These are phyloP conservation scores for Oenanthe melanoleuca DNA, from an alignment of 2,113 vertebrate genomes.

Conservation along the genomic window DNA sequence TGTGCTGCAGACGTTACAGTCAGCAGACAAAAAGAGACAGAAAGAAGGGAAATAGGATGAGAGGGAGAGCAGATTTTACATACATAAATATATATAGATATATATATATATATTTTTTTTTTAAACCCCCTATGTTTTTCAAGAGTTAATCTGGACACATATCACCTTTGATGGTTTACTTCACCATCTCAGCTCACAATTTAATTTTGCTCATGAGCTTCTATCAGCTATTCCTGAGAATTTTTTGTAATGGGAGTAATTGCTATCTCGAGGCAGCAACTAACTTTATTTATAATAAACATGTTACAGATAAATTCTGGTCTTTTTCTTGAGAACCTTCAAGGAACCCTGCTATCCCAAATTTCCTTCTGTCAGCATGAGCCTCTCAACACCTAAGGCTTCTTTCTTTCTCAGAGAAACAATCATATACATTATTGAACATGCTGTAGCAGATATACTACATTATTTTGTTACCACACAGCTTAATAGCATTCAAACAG, in stretches of 20 bases:
- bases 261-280: neutral
- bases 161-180: neutral
- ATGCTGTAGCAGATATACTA: neutral
- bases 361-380: neutral
- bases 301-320: neutral
- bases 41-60: neutral
- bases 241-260: neutral
- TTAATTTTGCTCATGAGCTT: neutral
- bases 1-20: neutral
- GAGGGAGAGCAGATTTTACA: neutral
- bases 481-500: slow-evolving; percentile 38
- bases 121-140: neutral
- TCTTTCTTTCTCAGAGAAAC: slow-evolving; percentile 14
- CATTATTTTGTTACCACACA: slow-evolving; percentile 25
- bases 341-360: neutral
- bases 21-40: neutral
- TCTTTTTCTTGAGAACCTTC: neutral
- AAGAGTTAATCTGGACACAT: neutral
- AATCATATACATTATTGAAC: slow-evolving; percentile 19
- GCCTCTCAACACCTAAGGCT: neutral
- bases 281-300: neutral
- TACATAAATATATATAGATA: no score
- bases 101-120: no score
- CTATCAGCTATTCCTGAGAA: neutral
- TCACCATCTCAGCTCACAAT: neutral